phyloP scores from a whole-genome alignment of 2,888 invertebrate species.

The Mythimna pallens region DNA sequence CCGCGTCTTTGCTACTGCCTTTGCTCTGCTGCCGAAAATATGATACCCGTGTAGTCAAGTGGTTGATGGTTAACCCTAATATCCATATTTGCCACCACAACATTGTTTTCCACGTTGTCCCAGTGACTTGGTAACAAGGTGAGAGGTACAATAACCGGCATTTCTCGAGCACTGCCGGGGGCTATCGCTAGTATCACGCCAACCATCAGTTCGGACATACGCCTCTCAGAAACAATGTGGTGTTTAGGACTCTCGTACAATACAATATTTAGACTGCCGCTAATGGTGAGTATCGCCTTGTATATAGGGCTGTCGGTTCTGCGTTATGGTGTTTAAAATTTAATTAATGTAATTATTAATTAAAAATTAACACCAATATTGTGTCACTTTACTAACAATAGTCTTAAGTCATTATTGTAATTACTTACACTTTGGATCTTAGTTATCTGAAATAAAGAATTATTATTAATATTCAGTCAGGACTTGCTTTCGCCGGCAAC shows the following conservation, averaged over 20 bases:
- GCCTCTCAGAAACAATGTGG: slow-evolving; percentile 79
- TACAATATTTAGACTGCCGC: slow-evolving; percentile 81
- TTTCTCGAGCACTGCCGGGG: slow-evolving; percentile 57
- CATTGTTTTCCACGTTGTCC: slow-evolving; percentile 33
- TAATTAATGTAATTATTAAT: not conserved
- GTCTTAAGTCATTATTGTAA: no score
- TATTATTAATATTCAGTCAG: no score
- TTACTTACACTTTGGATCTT: no score
- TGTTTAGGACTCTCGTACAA: slow-evolving; percentile 79
- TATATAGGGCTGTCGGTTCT: slow-evolving; percentile 67
- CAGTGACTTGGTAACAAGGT: slow-evolving; percentile 50
- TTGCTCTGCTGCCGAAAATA: no score
- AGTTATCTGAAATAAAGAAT: no score
- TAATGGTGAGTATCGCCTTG: slow-evolving; percentile 82
- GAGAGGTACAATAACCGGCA: slow-evolving; percentile 37
- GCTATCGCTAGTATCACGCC: slow-evolving; percentile 73
- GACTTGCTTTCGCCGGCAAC: no score
- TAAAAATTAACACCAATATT: no score
- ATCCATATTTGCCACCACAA: slow-evolving; percentile 25
- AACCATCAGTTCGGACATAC: slow-evolving; percentile 79
- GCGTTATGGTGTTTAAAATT: not conserved
- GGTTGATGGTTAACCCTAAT: slow-evolving; percentile 5
- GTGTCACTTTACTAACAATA: no score
- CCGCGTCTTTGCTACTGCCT: no score
- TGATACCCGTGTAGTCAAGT: no score